Evolutionary conservation across 2,888 invertebrate genomes (phyloP), one percentile per base, ranked within the genome.

Genomic region (Parnassius mnemosyne): DNA sequence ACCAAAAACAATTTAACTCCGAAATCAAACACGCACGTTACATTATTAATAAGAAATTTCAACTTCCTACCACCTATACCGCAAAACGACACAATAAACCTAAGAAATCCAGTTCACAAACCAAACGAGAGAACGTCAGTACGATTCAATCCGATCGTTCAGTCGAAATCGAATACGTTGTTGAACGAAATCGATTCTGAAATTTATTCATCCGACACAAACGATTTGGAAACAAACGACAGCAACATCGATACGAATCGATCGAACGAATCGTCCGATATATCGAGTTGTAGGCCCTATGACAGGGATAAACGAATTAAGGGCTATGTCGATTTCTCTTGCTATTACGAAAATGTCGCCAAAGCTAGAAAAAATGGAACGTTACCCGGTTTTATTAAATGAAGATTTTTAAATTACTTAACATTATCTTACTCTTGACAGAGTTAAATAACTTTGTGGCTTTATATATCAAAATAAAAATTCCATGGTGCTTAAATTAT

Each of bases 271-370:
- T 83, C 79, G 2, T 87, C 87, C 0, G 90, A 90, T 73, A 83
- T 87, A 0, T 87, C 89, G 71, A 84, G 88, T 2, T 79, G 78
- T 0, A 73, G 82, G 46, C 78, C 80, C 42, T 84, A 81, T 49
- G 95, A 95, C 73, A 93, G 92, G 69, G 94, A 96, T 75, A 93
- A 94, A 25, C 93, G 93, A 75, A 95, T 97, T 3, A 93, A 94
- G 60, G 93, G 96, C 0, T 97, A 98, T 78, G 97, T 98, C 0
- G 95, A 97, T 81, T 98, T 98, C 81, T 92, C 94, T 0, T 95
- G 95, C 74, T 98, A 95, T 87, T 96, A 94, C 72, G 92, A 93
- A 64, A 95, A 95, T 76, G 93, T 96, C 0, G 94, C 94, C 49
- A 93, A 92, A 67, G 95, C 95, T 3, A 92, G 93, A 66, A 86